These are phyloP conservation scores for Drosophila takahashii DNA, from an alignment of 1,140 invertebrate species.

Conservation along the genomic window DNA sequence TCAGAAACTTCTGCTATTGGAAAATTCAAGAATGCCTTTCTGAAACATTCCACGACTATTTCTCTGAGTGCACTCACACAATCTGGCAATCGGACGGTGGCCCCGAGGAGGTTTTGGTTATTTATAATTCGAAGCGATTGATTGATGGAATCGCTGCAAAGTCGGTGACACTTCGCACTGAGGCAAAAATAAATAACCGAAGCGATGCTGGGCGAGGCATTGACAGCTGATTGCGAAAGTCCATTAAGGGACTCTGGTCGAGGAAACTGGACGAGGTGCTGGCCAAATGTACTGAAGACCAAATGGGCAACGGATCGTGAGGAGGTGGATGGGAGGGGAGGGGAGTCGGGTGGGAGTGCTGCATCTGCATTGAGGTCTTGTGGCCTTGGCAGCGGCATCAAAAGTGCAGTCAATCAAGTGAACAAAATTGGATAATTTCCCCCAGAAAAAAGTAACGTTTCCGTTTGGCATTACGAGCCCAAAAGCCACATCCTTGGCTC, in stretches of 20 bases:
- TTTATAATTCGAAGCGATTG: slow-evolving; percentile 79
- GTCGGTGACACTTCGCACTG: slow-evolving; percentile 81
- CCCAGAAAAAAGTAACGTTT: slow-evolving; percentile 47
- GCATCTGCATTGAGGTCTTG: slow-evolving; percentile 60
- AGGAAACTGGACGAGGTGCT: slow-evolving; percentile 42
- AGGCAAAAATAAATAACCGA: slow-evolving; percentile 79
- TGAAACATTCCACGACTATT: background rate
- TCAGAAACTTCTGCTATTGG: too few species aligned
- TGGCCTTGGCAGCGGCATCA: slow-evolving; percentile 59
- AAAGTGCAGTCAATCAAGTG: slow-evolving; percentile 81
- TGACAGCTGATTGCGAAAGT: slow-evolving; percentile 82
- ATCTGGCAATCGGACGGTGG: slow-evolving; percentile 43
- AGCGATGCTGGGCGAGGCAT: slow-evolving; percentile 63
- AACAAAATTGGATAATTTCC: slow-evolving; percentile 71
- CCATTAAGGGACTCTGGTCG: slow-evolving; percentile 62
- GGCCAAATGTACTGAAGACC: slow-evolving; percentile 16
- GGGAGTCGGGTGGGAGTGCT: slow-evolving; percentile 5
- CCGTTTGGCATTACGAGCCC: slow-evolving; percentile 35
- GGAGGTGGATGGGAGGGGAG: background rate
- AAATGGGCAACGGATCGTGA: background rate
- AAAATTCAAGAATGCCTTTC: background rate
- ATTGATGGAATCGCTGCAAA: slow-evolving; percentile 80
- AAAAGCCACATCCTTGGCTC: background rate
- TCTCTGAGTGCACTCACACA: slow-evolving; percentile 28
- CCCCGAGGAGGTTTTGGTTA: slow-evolving; percentile 63